A percentile compares a stretch with the other conserved stretches of the same genome.
Evolutionary conservation across 1,140 invertebrate genomes (phyloP).

Genomic region (Lordiphosa mommai): DNA sequence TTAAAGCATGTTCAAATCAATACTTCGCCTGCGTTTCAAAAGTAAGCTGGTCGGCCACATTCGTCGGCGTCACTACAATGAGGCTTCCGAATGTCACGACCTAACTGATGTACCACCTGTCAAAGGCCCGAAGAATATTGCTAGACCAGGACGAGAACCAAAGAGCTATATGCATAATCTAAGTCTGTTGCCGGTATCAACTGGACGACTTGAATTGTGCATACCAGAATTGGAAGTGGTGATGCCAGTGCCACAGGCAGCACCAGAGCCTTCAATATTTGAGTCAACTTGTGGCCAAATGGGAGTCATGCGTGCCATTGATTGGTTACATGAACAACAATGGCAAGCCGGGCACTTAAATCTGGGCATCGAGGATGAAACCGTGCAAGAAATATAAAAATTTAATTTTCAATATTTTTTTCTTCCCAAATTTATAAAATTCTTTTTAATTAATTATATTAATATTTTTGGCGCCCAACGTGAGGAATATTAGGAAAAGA

Average conservation of each 20-base stretch:
- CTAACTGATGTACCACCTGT: no score
- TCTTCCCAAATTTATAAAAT: no score
- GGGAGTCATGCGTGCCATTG: background rate
- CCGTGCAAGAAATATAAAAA: background rate
- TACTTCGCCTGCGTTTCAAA: background rate
- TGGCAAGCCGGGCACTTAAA: background rate
- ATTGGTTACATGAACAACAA: constrained; percentile 10
- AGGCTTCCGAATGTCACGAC: background rate
- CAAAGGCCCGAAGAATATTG: no score
- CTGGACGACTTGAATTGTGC: background rate
- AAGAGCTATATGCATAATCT: background rate
- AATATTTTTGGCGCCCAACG: no score
- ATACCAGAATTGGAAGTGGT: background rate
- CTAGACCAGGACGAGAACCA: background rate
- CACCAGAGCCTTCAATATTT: background rate
- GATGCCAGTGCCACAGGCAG: background rate
- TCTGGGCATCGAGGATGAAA: background rate
- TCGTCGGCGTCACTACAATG: constrained; percentile 1
- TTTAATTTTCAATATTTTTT: no score
- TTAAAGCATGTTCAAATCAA: constrained; percentile 1
- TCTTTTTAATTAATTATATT: no score
- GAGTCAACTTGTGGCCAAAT: background rate
- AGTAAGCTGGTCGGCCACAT: background rate
- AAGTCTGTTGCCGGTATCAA: background rate
- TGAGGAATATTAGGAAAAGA: no score